Evolutionary conservation across 2,797 vertebrate genomes (phyloP).

Genomic region (Rhinella marina): DNA sequence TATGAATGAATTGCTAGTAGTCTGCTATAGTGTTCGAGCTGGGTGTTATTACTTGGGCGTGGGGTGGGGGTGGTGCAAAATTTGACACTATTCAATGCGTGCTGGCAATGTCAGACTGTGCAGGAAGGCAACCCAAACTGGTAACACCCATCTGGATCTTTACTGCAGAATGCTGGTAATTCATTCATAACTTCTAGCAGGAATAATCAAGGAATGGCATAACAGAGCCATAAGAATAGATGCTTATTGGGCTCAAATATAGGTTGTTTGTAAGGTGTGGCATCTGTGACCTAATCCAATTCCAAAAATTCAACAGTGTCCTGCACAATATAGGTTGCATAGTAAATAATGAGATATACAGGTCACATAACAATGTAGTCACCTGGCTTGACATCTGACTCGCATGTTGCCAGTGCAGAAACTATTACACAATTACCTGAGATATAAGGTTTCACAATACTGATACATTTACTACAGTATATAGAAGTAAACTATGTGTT

Average conservation of each 20-base stretch:
- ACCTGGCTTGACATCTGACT: constrained; percentile 20
- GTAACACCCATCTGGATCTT: too few relatives aligned
- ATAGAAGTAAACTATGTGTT: background rate
- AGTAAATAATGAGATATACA: constrained; percentile 10
- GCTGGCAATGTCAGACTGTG: too few relatives aligned
- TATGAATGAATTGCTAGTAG: too few relatives aligned
- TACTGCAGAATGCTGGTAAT: too few relatives aligned
- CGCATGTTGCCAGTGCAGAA: background rate
- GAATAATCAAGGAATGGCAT: too few relatives aligned
- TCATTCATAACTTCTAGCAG: too few relatives aligned
- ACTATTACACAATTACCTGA: constrained; percentile 26
- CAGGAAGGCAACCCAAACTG: too few relatives aligned
- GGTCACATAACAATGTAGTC: background rate
- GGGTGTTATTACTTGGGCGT: too few relatives aligned
- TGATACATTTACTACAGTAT: background rate
- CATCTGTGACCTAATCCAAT: background rate
- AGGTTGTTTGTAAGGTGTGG: background rate
- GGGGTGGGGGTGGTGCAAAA: too few relatives aligned
- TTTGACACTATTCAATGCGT: too few relatives aligned
- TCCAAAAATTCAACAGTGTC: background rate
- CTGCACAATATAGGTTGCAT: background rate
- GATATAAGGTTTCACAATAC: background rate
- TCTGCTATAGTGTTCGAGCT: too few relatives aligned
- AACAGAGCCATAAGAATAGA: too few relatives aligned
- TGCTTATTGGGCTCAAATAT: background rate